Percentiles rank a stretch among this genome's conserved stretches.
Evolutionary conservation across 2,888 invertebrate genomes (phyloP).

Genomic region (Punctoribates punctum): DNA sequence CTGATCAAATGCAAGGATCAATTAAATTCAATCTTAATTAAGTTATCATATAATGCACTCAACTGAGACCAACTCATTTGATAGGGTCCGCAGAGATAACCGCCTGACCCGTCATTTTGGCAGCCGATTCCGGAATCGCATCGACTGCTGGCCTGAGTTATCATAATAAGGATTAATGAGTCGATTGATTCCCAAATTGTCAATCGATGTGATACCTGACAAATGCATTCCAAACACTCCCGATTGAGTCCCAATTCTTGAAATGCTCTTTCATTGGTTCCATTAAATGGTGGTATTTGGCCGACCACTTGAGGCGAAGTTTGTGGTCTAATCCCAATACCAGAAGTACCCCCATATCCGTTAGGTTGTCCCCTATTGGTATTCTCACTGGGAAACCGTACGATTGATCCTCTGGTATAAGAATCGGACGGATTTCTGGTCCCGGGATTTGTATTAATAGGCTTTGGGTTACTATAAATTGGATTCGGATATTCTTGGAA

Average conservation of each 20-base stretch:
- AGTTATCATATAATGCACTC: neutral
- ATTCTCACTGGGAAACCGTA: neutral
- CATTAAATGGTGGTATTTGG: neutral
- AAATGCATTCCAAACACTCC: constrained; percentile 44
- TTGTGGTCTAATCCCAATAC: neutral
- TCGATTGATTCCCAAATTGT: neutral
- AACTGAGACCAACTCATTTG: constrained; percentile 75
- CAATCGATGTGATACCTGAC: constrained; percentile 39
- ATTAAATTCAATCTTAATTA: neutral
- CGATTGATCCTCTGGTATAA: neutral
- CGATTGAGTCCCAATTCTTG: neutral
- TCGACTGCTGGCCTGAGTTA: constrained; percentile 51
- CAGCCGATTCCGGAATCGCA: constrained; percentile 59
- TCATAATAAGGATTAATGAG: neutral
- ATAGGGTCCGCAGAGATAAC: constrained; percentile 70
- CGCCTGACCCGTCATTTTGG: constrained; percentile 58
- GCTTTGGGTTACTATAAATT: neutral
- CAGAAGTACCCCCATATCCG: neutral
- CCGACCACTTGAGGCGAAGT: too few relatives aligned
- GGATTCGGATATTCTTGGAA: neutral
- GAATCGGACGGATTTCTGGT: neutral
- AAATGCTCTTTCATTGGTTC: neutral
- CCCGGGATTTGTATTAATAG: neutral
- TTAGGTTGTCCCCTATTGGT: neutral
- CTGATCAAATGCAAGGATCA: neutral